These are phyloP conservation scores for Morbakka virulenta DNA, from an alignment of 30 jellyfish, hydroid and myxozoan genomes.

Conservation along the genomic window DNA sequence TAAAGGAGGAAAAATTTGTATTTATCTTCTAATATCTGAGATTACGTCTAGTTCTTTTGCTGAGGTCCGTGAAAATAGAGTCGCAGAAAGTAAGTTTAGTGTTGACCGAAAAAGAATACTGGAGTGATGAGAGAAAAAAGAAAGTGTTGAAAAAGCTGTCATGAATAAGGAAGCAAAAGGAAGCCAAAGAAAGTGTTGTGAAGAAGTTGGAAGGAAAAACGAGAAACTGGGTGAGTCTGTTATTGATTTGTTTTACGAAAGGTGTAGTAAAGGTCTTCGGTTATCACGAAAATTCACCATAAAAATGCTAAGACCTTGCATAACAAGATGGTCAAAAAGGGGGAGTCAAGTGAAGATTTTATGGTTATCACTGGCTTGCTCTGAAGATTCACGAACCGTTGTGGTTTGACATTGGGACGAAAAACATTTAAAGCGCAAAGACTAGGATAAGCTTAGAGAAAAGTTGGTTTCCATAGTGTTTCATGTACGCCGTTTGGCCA, in stretches of 20 bases:
- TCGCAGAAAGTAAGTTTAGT: not conserved
- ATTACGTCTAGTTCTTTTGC: not conserved
- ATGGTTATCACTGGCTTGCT: constrained; percentile 7
- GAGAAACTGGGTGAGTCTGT: not conserved
- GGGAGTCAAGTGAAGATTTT: not conserved
- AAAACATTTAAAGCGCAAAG: not conserved
- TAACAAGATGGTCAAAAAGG: not conserved
- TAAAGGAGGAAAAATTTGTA: too few relatives aligned
- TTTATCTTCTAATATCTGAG: too few relatives aligned
- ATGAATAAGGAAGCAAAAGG: not conserved
- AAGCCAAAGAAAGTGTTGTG: not conserved
- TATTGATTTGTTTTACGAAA: not conserved
- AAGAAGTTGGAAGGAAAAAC: not conserved
- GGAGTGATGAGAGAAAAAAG: not conserved
- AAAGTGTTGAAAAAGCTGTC: not conserved
- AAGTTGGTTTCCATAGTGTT: not conserved
- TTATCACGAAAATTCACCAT: not conserved
- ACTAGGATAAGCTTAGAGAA: not conserved
- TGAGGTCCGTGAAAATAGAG: not conserved
- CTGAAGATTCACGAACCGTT: not conserved
- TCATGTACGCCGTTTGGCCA: constrained; percentile 1
- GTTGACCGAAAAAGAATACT: constrained; percentile 2
- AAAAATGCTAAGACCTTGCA: not conserved
- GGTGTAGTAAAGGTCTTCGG: not conserved
- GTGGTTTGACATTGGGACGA: not conserved